Evolutionary conservation across 1,140 invertebrate genomes (phyloP).

Genomic region (Drosophila kepulauana): DNA sequence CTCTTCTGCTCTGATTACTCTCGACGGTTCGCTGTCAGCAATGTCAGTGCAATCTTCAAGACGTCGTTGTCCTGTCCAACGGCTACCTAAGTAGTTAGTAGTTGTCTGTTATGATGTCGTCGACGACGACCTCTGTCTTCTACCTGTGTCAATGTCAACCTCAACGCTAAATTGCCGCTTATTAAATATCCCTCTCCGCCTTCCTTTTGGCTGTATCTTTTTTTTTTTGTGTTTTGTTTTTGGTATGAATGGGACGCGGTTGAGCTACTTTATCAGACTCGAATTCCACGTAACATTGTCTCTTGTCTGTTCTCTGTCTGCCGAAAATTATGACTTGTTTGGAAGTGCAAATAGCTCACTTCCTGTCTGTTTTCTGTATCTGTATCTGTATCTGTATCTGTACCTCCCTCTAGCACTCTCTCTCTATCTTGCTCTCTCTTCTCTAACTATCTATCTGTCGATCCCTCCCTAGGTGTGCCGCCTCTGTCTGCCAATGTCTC

Average conservation of each 20-base stretch:
- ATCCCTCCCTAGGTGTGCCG: conserved; percentile 4
- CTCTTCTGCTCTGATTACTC: no score
- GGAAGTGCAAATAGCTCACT: conserved; percentile 81
- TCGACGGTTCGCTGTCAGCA: no score
- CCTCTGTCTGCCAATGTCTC: conserved; percentile 8
- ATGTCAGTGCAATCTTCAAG: no score
- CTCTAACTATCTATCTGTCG: not conserved
- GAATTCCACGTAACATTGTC: conserved; percentile 70
- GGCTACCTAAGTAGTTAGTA: conserved; percentile 46
- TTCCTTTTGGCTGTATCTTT: conserved; percentile 3
- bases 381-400: not conserved
- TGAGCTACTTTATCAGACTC: conserved; percentile 53
- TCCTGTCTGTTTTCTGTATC: conserved; percentile 57
- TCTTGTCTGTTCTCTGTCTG: conserved; percentile 57
- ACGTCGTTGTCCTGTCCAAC: conserved; percentile 12
- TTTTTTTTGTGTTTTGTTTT: not conserved
- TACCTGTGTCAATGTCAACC: conserved; percentile 79
- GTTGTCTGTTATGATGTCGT: not conserved
- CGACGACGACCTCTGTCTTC: conserved; percentile 17
- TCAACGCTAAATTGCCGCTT: conserved; percentile 80
- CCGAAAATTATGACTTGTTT: conserved; percentile 84
- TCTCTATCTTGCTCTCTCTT: conserved; percentile 5
- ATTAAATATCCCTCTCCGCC: conserved; percentile 61
- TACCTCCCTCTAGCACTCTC: conserved; percentile 4
- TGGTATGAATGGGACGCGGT: conserved; percentile 43